Evolutionary conservation across 1,140 invertebrate species (phyloP).

Genomic region (Ptiloglossa arizonensis): DNA sequence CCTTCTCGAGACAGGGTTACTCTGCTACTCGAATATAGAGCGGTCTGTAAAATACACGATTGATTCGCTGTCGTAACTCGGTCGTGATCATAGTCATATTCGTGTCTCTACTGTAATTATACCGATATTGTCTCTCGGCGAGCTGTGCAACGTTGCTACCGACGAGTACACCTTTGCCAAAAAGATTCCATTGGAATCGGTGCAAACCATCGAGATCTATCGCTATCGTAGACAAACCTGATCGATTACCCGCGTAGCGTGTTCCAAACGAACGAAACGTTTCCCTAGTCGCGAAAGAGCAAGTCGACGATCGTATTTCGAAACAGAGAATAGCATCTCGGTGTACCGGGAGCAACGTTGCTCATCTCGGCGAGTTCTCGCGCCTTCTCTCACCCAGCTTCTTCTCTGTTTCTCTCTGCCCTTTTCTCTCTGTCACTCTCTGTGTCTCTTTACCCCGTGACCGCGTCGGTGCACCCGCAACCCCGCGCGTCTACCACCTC

Average conservation of each 20-base stretch:
- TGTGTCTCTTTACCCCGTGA: slow-evolving; percentile 39
- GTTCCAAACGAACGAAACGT: no score
- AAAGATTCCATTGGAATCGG: no score
- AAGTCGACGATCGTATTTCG: no score
- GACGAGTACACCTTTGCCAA: no score
- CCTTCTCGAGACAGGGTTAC: background rate
- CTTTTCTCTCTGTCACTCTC: slow-evolving; percentile 37
- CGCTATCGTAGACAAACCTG: no score
- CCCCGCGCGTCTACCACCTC: slow-evolving; percentile 39
- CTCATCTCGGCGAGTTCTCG: slow-evolving; percentile 30
- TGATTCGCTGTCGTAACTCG: background rate
- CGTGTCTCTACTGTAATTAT: slow-evolving; percentile 1
- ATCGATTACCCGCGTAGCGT: no score
- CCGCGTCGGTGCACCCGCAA: slow-evolving; percentile 50
- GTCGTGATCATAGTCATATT: slow-evolving; percentile 17
- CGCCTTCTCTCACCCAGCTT: slow-evolving; percentile 55
- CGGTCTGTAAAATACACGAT: background rate
- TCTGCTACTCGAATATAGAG: background rate
- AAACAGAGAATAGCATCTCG: no score
- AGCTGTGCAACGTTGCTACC: slow-evolving; percentile 5
- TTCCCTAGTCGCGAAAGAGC: no score
- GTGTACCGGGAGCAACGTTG: slow-evolving; percentile 49
- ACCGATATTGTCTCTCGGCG: slow-evolving; percentile 6
- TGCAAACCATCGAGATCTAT: no score
- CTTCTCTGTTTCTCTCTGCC: slow-evolving; percentile 59